Conservation (phyloP, 2,888 invertebrate genomes). For the Drosophila formosana region DNA sequence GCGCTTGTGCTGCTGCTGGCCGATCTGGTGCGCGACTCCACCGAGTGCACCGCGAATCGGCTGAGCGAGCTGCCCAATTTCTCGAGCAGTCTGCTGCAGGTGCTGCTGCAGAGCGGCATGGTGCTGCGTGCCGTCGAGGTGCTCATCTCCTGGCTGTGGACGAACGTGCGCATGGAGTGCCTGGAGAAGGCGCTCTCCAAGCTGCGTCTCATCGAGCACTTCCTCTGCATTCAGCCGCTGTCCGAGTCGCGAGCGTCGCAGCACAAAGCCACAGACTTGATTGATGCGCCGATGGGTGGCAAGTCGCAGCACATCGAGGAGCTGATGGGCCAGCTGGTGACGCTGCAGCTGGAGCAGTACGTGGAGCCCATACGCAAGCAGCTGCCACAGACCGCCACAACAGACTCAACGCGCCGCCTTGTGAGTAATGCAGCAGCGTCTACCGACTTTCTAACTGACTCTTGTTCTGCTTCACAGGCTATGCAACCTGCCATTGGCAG, state of each 20-base stretch:
- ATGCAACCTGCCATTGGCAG: background rate
- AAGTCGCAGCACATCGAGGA: conserved; percentile 43
- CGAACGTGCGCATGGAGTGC: conserved; percentile 82
- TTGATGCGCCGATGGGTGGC: conserved; percentile 30
- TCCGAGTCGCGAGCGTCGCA: background rate
- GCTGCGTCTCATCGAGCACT: conserved; percentile 72
- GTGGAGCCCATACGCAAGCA: conserved; percentile 78
- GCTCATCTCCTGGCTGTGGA: conserved; percentile 76
- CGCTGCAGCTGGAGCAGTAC: conserved; percentile 52
- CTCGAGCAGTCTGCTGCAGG: conserved; percentile 71
- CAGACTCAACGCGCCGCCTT: conserved; percentile 35
- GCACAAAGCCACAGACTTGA: conserved; percentile 5
- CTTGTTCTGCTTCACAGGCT: conserved; percentile 5
- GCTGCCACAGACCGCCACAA: conserved; percentile 38
- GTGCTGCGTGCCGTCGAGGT: conserved; percentile 79
- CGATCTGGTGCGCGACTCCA: conserved; percentile 71
- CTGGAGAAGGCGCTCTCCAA: conserved; percentile 74
- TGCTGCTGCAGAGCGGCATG: conserved; percentile 72
- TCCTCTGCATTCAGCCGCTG: conserved; percentile 55
- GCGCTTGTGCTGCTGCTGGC: conserved; percentile 71
- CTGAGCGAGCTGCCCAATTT: conserved; percentile 74
- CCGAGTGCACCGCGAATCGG: conserved; percentile 81
- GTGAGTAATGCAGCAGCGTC: conserved; percentile 28
- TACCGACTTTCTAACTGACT: background rate
- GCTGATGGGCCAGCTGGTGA: conserved; percentile 45